Base-by-base conservation (phyloP, 2,888 invertebrate species). In the Cheilosia vernalis region DNA sequence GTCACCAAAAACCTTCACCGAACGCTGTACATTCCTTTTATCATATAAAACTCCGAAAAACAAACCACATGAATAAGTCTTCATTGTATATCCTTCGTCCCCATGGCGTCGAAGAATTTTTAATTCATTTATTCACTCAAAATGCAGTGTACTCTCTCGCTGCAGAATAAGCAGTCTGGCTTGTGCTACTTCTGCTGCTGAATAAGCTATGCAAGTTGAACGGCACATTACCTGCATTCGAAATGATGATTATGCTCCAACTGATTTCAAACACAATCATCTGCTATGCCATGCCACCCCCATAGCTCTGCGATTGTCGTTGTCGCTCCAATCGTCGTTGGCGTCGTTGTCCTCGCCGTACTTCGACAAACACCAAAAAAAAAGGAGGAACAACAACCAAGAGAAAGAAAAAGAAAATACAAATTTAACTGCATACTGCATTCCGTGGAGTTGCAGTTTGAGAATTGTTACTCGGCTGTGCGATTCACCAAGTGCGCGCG, bases 101-200 rank as follows among this genome's bases (percentile, higher is more conserved):
- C 80, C 24, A 70, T 76, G 72, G 63, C 76, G 72, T 76, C 33
- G 72, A 63, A 15, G 33, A 81, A 85, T 81, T 81, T 81, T 85
- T 85, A 85, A 85, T 85, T 85, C 85, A 85, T 85, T 85, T 85
- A 85, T 81, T 85, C 85, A 85, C 81, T 85, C 61, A 80, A 85
- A 85, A 85, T 81, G 81, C 85, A 85, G 73, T 73, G 67, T 83
- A 67, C 55, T 67, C 70, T 66, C 74, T 72, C 64, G 49, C 66
- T 78, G 53, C 67, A 61, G 83, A 78, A 73, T 63, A 73, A 77
- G 77, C 78, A 74, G 67, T 72, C 60, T 72, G 27, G 67, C 44
- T 66, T n/a, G 24, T 67, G 76, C 42, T 67, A 49, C 67, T 53
- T 19, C 30, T 66, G 37, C 51, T 72, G 61, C 85, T 85, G 81